Evolutionary conservation across 2,113 vertebrate species (phyloP), one percentile per base, ranked within the genome.

Genomic region (Cygnus atratus): DNA sequence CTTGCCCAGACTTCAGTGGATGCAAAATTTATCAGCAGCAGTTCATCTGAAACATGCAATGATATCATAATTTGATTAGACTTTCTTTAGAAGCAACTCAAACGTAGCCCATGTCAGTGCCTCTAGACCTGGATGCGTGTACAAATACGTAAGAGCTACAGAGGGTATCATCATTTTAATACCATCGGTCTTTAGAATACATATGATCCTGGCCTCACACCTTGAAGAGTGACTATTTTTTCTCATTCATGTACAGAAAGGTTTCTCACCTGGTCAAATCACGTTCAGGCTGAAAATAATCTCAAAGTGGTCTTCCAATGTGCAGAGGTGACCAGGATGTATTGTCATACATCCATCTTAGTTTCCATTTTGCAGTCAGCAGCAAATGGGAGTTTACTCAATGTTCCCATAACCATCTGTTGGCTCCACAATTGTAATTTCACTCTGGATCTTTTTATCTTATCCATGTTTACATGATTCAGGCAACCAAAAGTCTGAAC

Each of bases 331-430:
- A 85, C 57, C 35, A 73, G 67, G 77, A 80, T 74, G 52, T 54
- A 19, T 33, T 86, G 31, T 59, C 11, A 1, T 52, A 77, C 19
- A 83, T 48, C 46, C 21, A 48, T 48, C 46, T 22, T 22, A 37
- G n/a, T 84, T 87, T 93, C 63, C 33, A 31, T 86, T 94, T 41
- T 84, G 46, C 33, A 77, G 35, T 57, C 65, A 81, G 59, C 26
- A 77, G 46, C 10, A 80, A 90, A 71, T 35, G 20, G 6, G 15
- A 84, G 46, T 92, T 90, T 90, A 39, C 15, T 87, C 33, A 55
- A 3, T 84, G 90, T 92, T 94, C 85, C 48, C 39, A 28, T 65
- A 81, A 71, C 79, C 72, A 94, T 93, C 90, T 95, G 87, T 88
- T 95, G 55, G 33, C 48, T 89, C 72, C 46, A 43, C 46, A 74